Conservation (phyloP, 2,888 invertebrate genomes). For the Cataglyphis livida region DNA sequence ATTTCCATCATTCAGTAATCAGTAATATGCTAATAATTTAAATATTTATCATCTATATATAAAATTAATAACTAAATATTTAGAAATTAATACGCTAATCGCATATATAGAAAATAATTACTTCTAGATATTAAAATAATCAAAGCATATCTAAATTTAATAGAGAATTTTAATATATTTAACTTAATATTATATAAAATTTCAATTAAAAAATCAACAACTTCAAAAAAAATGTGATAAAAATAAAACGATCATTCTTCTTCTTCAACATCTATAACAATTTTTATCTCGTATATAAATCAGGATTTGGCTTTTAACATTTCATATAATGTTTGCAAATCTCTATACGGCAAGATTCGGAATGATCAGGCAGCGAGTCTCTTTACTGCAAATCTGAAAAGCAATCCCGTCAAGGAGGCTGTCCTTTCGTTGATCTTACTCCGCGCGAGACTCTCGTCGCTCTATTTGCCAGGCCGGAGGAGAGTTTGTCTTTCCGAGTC, state of each 20-base stretch:
- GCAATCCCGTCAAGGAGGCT: conserved; percentile 32
- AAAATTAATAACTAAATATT: neutral
- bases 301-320: neutral
- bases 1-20: neutral
- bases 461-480: conserved; percentile 27
- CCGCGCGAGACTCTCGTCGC: conserved; percentile 10
- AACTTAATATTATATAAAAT: neutral
- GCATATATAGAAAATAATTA: neutral
- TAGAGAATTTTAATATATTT: neutral
- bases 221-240: neutral
- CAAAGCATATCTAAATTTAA: neutral
- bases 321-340: conserved; percentile 7
- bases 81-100: neutral
- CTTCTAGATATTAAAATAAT: neutral
- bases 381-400: conserved; percentile 5
- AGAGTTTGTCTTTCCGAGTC: conserved; percentile 44
- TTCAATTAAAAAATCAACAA: no score
- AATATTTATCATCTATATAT: neutral
- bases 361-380: neutral
- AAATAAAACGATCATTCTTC: neutral
- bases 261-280: neutral
- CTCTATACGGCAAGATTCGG: neutral
- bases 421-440: conserved; percentile 33
- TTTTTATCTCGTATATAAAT: neutral
- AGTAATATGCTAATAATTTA: neutral